Base-by-base conservation (phyloP, 2,113 vertebrate species). In the Phycodurus eques region DNA sequence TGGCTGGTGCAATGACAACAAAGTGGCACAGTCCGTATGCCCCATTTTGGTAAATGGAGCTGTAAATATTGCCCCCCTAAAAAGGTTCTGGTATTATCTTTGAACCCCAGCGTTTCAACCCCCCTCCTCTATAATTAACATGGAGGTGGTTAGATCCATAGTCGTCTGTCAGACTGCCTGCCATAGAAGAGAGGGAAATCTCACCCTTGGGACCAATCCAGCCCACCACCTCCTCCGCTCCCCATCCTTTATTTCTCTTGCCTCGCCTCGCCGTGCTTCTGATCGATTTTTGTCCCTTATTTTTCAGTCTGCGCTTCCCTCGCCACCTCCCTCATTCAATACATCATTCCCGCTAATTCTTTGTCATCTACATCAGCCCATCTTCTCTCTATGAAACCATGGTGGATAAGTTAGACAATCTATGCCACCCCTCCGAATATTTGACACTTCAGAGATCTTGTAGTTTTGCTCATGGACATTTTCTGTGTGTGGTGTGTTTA, bases 81-180 rank as follows among this genome's bases (percentile, higher is more conserved):
- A 61, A 61, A 61, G 59, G 31, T 19, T 61, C 15, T 17, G 59
- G 14, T 35, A 61, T 61, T 35, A 61, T 61, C 57, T 61, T 13
- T 61, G 59, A 14, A 31, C 59, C 59, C 31, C 59, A 35, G 59
- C 59, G 13, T 35, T 39, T 39, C 59, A 56, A 22, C 53, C 31
- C 59, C 57, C 22, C 57, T 20, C 20, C 1, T 35, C 20, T 68
- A 68, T 89, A 83, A 87, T 88, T 90, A 89, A 85, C 74, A 87
- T 90, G 71, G 86, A 61, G 73, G 53, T 72, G 42, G 78, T 81
- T 85, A 74, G 76, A 81, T 71, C 72, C 79, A 70, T 43, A 73
- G 80, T 84, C 76, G n/a, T 84, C 83, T 84, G 77, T 83, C 81
- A 86, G 79, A 68, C 77, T 43, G 85, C 63, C 80, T 73, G 82